Percentiles rank a stretch among this genome's conserved stretches.
These are phyloP conservation scores for Cynaeus angustus DNA, from an alignment of 2,888 invertebrate genomes.

Conservation along the genomic window DNA sequence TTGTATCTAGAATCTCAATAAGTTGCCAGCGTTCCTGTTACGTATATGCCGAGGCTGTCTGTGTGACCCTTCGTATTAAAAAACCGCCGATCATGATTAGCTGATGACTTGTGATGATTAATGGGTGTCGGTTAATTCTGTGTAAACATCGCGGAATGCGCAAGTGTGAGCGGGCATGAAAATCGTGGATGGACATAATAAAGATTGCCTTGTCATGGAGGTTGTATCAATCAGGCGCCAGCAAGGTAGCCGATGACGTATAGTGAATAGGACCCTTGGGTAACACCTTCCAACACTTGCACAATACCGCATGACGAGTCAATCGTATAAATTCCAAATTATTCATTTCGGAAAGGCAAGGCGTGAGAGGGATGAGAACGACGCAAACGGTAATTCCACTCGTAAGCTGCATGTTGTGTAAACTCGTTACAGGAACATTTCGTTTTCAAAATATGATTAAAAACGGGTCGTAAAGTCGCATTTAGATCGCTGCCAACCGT, in stretches of 20 bases:
- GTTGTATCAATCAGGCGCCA: constrained; percentile 57
- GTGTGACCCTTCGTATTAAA: constrained; percentile 18
- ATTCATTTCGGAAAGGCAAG: constrained; percentile 10
- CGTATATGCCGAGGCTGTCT: constrained; percentile 3
- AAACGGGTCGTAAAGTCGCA: too few relatives aligned
- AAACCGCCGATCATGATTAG: constrained; percentile 40
- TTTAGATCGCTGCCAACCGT: too few relatives aligned
- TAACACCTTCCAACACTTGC: constrained; percentile 46
- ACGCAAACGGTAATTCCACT: too few relatives aligned
- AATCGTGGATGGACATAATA: constrained; percentile 30
- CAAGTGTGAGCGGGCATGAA: constrained; percentile 45
- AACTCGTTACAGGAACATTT: too few relatives aligned
- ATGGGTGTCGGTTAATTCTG: constrained; percentile 55
- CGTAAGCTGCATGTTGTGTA: too few relatives aligned
- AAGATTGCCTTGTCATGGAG: constrained; percentile 50
- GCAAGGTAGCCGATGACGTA: constrained; percentile 55
- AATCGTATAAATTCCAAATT: constrained; percentile 43
- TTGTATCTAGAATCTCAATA: constrained; percentile 4
- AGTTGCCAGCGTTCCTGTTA: constrained; percentile 3
- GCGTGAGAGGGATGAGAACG: constrained; percentile 9
- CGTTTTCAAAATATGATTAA: too few relatives aligned
- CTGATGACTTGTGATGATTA: constrained; percentile 54
- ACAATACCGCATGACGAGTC: constrained; percentile 49
- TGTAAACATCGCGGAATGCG: constrained; percentile 52
- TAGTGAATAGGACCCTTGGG: constrained; percentile 45